phyloP scores from a whole-genome alignment of 2,113 vertebrate species.

The Nothocercus julius region DNA sequence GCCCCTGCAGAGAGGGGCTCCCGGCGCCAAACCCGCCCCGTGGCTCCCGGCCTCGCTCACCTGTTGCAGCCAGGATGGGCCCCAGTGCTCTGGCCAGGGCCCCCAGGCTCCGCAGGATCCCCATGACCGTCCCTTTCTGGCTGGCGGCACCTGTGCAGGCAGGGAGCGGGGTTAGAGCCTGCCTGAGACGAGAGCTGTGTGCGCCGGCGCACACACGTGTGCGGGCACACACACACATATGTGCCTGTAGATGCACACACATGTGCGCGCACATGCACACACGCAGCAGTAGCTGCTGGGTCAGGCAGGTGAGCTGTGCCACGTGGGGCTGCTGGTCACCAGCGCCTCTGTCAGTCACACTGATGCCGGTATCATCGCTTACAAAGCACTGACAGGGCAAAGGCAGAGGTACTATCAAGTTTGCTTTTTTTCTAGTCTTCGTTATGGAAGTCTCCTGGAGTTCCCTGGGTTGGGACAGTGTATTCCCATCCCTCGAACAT shows the following conservation, averaged over 20 bases:
- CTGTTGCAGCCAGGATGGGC: constrained; percentile 86
- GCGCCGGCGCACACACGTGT: too few species aligned
- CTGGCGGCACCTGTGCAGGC: constrained; percentile 78
- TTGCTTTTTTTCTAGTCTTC: neutral
- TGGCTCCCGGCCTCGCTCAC: constrained; percentile 62
- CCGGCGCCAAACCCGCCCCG: too few species aligned
- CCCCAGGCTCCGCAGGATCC: constrained; percentile 91
- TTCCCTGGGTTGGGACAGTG: neutral
- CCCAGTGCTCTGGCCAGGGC: constrained; percentile 91
- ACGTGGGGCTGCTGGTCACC: too few species aligned
- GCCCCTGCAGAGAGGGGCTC: neutral
- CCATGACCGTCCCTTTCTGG: constrained; percentile 96
- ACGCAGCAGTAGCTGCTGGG: too few species aligned
- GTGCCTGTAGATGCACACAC: too few species aligned
- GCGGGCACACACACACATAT: too few species aligned
- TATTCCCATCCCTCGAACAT: neutral
- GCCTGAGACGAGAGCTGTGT: too few species aligned
- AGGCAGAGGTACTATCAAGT: neutral
- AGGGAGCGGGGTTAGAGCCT: neutral
- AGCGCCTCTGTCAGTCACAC: neutral
- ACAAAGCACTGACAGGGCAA: fast-evolving
- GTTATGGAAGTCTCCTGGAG: neutral
- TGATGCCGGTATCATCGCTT: neutral
- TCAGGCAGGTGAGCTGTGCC: too few species aligned
- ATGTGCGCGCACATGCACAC: too few species aligned